Conservation (phyloP, 2,113 vertebrate genomes). For the Coptodon rendalli region DNA sequence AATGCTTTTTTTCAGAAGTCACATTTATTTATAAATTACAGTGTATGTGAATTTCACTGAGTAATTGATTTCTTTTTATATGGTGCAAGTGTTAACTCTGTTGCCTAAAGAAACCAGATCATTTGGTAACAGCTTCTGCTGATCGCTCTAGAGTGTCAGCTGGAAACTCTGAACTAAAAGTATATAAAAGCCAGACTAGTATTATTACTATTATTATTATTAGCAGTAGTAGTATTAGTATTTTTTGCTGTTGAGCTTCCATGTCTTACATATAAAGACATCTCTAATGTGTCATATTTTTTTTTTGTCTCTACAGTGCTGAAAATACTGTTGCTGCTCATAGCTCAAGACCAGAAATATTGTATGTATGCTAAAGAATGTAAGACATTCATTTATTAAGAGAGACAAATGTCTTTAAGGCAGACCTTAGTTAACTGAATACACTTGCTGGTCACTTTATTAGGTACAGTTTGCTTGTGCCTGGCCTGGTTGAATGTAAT, state of each 20-base stretch:
- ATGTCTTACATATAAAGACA: background rate
- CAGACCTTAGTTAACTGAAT: background rate
- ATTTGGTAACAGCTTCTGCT: background rate
- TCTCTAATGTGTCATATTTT: background rate
- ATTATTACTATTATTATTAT: background rate
- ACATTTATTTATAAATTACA: background rate
- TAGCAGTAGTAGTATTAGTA: background rate
- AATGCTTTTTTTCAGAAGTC: background rate
- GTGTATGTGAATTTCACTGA: background rate
- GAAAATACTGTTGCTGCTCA: background rate
- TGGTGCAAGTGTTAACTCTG: background rate
- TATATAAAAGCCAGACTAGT: background rate
- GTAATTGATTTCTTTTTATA: background rate
- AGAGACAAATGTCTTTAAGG: background rate
- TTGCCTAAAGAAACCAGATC: background rate
- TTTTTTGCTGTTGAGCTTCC: background rate
- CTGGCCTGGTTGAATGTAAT: background rate
- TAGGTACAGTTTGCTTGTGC: background rate
- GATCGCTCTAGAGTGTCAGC: background rate
- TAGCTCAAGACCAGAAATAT: background rate
- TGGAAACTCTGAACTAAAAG: background rate
- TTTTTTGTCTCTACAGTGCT: background rate
- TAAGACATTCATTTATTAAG: background rate
- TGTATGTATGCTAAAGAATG: background rate
- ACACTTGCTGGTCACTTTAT: background rate